These are phyloP conservation scores for Stenolophus ochropezus DNA, from an alignment of 2,888 invertebrate species.

Conservation along the genomic window DNA sequence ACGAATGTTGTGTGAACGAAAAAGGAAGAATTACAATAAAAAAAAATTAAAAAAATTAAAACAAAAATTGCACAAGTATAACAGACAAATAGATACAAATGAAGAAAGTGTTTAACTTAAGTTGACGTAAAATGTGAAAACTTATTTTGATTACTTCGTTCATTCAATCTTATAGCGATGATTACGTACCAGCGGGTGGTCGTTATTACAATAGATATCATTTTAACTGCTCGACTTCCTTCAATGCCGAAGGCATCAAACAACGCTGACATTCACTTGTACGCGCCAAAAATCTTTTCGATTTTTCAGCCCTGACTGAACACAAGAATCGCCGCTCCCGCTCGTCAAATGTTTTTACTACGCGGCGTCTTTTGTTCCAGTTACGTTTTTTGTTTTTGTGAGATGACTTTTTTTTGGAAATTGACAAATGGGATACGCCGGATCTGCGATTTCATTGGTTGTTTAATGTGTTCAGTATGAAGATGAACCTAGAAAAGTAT, in stretches of 20 bases:
- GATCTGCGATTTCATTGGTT: constrained; percentile 4
- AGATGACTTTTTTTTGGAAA: constrained; percentile 12
- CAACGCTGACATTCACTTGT: background rate
- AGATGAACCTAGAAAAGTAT: constrained; percentile 1
- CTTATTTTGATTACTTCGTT: too few species aligned
- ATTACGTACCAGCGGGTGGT: too few species aligned
- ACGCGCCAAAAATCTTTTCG: constrained; percentile 7
- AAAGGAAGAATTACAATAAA: too few species aligned
- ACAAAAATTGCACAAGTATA: too few species aligned
- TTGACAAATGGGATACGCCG: constrained; percentile 7
- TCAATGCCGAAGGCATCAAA: background rate
- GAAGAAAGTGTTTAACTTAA: too few species aligned
- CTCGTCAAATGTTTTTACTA: constrained; percentile 25
- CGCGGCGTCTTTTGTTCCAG: constrained; percentile 7
- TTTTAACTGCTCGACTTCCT: background rate
- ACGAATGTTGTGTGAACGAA: too few species aligned
- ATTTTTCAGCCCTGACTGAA: constrained; percentile 3
- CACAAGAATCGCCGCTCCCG: background rate
- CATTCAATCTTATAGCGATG: too few species aligned
- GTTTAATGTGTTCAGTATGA: background rate
- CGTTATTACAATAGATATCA: too few species aligned
- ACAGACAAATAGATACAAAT: too few species aligned
- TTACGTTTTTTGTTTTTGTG: background rate
- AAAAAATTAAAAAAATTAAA: too few species aligned
- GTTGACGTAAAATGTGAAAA: too few species aligned